phyloP scores from a whole-genome alignment of 30 jellyfish, hydroid and myxozoan genomes.

The Euphysa ruthae region DNA sequence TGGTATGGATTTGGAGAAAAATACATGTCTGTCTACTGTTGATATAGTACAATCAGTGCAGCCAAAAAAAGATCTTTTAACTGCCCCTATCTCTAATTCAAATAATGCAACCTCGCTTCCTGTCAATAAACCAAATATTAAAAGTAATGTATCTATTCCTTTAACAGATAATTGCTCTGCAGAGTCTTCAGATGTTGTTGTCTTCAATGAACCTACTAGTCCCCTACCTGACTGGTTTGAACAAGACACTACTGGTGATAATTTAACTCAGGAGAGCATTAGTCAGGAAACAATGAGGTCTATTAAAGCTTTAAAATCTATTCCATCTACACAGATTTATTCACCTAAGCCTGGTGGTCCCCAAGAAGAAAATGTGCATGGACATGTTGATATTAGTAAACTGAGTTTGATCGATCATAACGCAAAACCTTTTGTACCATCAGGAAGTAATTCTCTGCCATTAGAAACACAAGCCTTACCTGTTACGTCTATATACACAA shows the following conservation, averaged over 20 bases:
- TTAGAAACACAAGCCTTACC: too few species aligned
- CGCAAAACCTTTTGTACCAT: not conserved
- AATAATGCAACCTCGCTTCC: too few species aligned
- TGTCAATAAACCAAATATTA: not conserved
- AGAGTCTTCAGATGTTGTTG: not conserved
- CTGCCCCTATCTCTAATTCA: not conserved
- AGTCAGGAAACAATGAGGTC: not conserved
- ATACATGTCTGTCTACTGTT: slow-evolving; percentile 4
- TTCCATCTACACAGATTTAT: too few species aligned
- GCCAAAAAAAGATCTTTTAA: not conserved
- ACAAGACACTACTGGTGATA: not conserved
- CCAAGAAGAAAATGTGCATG: not conserved
- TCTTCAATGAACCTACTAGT: not conserved
- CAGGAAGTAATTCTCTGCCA: too few species aligned
- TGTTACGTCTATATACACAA: too few species aligned
- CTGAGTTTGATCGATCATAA: not conserved
- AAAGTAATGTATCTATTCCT: not conserved
- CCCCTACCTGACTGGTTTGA: slow-evolving; percentile 1
- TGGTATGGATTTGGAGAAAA: slow-evolving; percentile 28
- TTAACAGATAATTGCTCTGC: not conserved
- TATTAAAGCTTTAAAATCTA: not conserved
- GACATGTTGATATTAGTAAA: not conserved
- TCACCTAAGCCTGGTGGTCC: too few species aligned
- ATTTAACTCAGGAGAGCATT: not conserved
- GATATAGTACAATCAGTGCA: not conserved